Base-by-base conservation (phyloP, 1,140 invertebrate species). In the Luehdorfia chinensis region DNA sequence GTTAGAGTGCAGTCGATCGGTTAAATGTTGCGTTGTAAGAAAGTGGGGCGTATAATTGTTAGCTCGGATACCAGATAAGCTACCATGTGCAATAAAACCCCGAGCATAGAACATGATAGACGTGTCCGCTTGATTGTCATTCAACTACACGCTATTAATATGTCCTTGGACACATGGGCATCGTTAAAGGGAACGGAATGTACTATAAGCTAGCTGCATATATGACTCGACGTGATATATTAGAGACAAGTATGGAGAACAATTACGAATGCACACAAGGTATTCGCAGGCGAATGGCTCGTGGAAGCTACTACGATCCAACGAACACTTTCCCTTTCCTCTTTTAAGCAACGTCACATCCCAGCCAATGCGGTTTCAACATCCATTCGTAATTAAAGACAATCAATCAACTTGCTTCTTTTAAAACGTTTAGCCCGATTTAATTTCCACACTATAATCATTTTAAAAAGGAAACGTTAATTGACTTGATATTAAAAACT, bases 41-140 rank as follows among this genome's bases (percentile, higher is more conserved):
- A 84, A 75, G 69, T 84, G 53, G 78, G 71, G 53, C 76, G 73
- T 78, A 66, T 73, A 80, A 74, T 77, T 75, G 66, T 67, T 64
- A 55, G 56, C n/a, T n/a, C n/a, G n/a, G 68, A 61, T 49, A 66
- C 70, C 68, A 81, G 76, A 77, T 84, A 80, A 81, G 72, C 64
- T 79, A 72, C 75, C 74, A 77, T 78, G 72, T 80, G 71, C 78
- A 80, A 80, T 67, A 62, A 60, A 61, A 55, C 60, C 68, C 65
- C 58, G 65, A 59, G 61, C 58, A 45, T 37, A 59, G 55, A 41
- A 59, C 62, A 63, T 71, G 73, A 78, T 75, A 68, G 70, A 75
- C 66, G 66, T 60, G 59, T 59, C 59, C 59, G 66, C 59, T 66
- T 58, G 55, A 67, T 67, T 72, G 65, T 54, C 61, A 55, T 57